Evolutionary conservation across 2,888 invertebrate genomes (phyloP).

Genomic region (Acleris cristana): DNA sequence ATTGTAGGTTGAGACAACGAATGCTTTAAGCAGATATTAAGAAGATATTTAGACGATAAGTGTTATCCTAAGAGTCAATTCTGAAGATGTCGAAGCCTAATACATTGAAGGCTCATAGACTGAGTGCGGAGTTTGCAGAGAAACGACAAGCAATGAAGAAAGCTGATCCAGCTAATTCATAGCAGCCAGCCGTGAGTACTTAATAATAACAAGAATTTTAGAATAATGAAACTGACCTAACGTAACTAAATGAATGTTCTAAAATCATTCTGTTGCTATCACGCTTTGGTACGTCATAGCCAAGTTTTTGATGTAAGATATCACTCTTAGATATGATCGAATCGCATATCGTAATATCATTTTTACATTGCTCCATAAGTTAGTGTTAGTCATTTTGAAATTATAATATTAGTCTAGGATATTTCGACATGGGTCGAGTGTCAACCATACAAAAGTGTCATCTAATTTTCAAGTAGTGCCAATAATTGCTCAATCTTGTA

Average conservation of each 20-base stretch:
- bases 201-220: not conserved
- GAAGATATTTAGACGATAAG: conserved; percentile 49
- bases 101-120: conserved; percentile 77
- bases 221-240: conserved; percentile 20
- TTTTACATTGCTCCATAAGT: conserved; percentile 1
- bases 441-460: not conserved
- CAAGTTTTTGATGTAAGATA: not conserved
- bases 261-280: conserved; percentile 22
- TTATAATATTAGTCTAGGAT: not conserved
- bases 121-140: conserved; percentile 79
- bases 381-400: not conserved
- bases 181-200: conserved; percentile 79
- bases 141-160: conserved; percentile 75
- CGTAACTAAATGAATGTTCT: conserved; percentile 14
- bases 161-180: conserved; percentile 72
- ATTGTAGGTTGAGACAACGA: conserved; percentile 39
- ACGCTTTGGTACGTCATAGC: not conserved
- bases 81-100: conserved; percentile 77
- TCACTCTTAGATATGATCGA: not conserved
- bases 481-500: too few relatives aligned
- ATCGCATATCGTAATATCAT: not conserved
- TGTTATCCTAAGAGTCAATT: conserved; percentile 52
- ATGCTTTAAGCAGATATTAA: conserved; percentile 43
- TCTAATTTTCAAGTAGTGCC: too few relatives aligned
- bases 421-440: not conserved